A percentile compares a stretch with the other conserved stretches of the same genome.
phyloP scores from a whole-genome alignment of 2,888 invertebrate species.

The Drosophila pseudotakahashii region DNA sequence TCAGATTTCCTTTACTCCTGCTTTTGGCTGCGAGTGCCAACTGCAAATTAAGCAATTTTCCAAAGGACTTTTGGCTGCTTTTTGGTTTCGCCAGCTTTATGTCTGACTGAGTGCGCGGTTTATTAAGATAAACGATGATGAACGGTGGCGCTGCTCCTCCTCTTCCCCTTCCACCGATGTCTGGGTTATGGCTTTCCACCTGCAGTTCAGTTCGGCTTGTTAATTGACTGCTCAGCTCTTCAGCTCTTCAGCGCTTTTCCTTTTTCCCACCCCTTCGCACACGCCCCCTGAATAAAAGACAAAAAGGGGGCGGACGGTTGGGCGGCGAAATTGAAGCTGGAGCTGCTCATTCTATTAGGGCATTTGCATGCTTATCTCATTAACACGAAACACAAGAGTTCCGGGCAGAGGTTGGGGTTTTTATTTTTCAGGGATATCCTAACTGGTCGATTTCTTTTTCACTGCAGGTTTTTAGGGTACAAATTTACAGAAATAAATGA shows the following conservation, averaged over 20 bases:
- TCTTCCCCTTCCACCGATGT: neutral
- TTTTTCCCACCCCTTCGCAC: neutral
- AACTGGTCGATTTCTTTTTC: neutral
- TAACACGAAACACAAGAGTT: slow-evolving; percentile 69
- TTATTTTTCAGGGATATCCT: slow-evolving; percentile 12
- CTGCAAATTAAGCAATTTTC: slow-evolving; percentile 78
- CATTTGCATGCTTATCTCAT: slow-evolving; percentile 78
- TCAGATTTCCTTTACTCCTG: slow-evolving; percentile 55
- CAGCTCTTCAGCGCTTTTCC: slow-evolving; percentile 16
- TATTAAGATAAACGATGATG: slow-evolving; percentile 81
- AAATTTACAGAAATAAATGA: neutral
- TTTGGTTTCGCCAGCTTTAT: slow-evolving; percentile 66
- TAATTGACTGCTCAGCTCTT: slow-evolving; percentile 64
- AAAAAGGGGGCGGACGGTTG: slow-evolving; percentile 4
- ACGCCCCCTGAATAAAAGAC: neutral
- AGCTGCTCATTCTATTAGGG: slow-evolving; percentile 69
- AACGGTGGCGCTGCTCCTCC: slow-evolving; percentile 51
- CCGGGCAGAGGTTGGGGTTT: slow-evolving; percentile 31
- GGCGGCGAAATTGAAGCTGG: slow-evolving; percentile 10
- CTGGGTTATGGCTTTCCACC: slow-evolving; percentile 34
- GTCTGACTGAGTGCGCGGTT: slow-evolving; percentile 75
- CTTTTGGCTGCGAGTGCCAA: slow-evolving; percentile 54
- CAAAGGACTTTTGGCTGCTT: slow-evolving; percentile 71
- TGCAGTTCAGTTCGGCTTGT: slow-evolving; percentile 41
- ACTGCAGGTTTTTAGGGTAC: neutral